Conservation (phyloP, 2,113 vertebrate species). For the Motacilla alba region DNA sequence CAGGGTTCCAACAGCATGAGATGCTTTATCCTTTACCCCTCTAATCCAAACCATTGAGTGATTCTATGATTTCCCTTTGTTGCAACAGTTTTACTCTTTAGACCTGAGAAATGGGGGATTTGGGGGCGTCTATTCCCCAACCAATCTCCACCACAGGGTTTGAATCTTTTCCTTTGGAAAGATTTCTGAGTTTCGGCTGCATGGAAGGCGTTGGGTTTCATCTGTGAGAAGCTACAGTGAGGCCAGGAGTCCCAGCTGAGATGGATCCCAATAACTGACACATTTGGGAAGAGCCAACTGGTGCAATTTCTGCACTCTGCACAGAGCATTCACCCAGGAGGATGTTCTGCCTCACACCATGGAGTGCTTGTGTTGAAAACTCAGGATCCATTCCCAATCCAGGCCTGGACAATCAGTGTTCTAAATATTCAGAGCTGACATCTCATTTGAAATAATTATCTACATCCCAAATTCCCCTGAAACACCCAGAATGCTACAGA, state of each 20-base stretch:
- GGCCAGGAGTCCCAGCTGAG: not conserved
- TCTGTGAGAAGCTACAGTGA: not conserved
- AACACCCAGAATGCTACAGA: not conserved
- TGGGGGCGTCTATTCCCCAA: not conserved
- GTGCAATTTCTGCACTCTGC: not conserved
- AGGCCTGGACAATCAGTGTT: not conserved
- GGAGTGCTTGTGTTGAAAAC: not conserved
- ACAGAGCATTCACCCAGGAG: not conserved
- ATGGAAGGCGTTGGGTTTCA: fast-evolving
- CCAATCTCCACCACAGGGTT: not conserved
- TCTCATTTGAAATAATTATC: not conserved
- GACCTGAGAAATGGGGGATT: fast-evolving
- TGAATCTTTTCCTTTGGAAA: not conserved
- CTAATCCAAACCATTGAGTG: not conserved
- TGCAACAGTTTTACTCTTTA: not conserved
- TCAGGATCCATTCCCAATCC: not conserved
- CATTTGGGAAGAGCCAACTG: not conserved
- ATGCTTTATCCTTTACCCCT: not conserved
- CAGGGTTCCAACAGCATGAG: not conserved
- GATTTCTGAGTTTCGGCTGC: not conserved
- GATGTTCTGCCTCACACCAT: not conserved
- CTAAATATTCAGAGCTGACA: not conserved
- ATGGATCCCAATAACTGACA: not conserved
- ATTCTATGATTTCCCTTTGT: not conserved
- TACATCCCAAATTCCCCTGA: not conserved